Percentiles rank a stretch among this genome's conserved stretches.
These are phyloP conservation scores for Agrochola lychnidis DNA, from an alignment of 2,888 invertebrate genomes.

Conservation along the genomic window DNA sequence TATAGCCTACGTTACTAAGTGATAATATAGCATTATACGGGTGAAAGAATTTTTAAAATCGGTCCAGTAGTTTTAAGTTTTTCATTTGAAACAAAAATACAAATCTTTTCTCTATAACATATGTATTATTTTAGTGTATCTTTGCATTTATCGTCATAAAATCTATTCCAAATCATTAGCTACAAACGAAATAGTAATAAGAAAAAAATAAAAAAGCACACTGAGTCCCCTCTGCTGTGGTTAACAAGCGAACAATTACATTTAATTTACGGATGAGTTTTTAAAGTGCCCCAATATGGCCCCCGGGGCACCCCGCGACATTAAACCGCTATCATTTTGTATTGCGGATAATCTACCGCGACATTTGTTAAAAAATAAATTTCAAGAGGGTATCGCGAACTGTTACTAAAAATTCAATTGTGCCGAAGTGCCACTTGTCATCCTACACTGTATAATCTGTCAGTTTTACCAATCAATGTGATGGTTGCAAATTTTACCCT, in stretches of 20 bases:
- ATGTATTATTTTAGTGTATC: no score
- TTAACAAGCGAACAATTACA: slow-evolving; percentile 90
- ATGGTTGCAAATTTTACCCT: slow-evolving; percentile 40
- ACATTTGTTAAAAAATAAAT: slow-evolving; percentile 90
- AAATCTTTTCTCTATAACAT: no score
- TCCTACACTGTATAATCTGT: slow-evolving; percentile 62
- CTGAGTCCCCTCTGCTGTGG: slow-evolving; percentile 75
- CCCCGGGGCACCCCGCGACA: slow-evolving; percentile 70
- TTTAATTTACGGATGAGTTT: slow-evolving; percentile 89
- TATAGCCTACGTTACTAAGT: no score
- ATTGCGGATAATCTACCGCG: slow-evolving; percentile 81
- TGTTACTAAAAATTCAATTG: slow-evolving; percentile 86
- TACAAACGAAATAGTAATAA: slow-evolving; percentile 52
- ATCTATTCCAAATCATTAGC: slow-evolving; percentile 48
- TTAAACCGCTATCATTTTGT: slow-evolving; percentile 78
- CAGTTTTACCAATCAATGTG: slow-evolving; percentile 48
- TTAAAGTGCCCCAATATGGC: slow-evolving; percentile 88
- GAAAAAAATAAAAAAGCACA: slow-evolving; percentile 60
- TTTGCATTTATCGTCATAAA: neutral
- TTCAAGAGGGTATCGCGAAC: slow-evolving; percentile 85
- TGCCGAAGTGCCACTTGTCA: slow-evolving; percentile 84
- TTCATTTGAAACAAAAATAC: no score
- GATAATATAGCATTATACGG: no score
- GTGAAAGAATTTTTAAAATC: no score
- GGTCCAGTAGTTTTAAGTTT: no score